Conservation (phyloP, 1,140 invertebrate genomes). For the Drosophila baimaii region DNA sequence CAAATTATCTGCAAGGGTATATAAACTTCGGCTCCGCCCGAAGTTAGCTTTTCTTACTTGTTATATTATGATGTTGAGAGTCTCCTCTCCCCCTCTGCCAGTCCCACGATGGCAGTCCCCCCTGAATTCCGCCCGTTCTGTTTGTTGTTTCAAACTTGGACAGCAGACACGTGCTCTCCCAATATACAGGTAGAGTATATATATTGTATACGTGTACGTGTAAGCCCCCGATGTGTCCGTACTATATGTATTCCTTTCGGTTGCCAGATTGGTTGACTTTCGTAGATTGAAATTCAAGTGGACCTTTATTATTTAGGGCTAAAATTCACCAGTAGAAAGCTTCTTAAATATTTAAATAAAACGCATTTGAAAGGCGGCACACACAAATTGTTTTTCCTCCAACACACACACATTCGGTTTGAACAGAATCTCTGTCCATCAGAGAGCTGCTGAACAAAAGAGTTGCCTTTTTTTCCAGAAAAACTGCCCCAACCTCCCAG, state of each 20-base stretch:
- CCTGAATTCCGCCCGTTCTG: constrained; percentile 7
- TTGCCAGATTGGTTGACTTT: background rate
- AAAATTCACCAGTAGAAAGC: background rate
- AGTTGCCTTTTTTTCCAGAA: background rate
- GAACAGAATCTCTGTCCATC: constrained; percentile 1
- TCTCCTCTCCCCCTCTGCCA: background rate
- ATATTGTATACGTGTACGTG: background rate
- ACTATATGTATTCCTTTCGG: background rate
- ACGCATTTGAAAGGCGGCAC: background rate
- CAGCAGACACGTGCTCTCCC: constrained; percentile 24
- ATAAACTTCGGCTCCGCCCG: no score
- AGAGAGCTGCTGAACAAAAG: background rate
- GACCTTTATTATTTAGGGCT: constrained; percentile 31
- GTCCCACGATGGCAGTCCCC: background rate
- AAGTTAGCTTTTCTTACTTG: no score
- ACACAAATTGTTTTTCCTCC: background rate
- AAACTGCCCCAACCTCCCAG: constrained; percentile 1
- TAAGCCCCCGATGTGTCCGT: background rate
- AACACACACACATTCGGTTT: no score
- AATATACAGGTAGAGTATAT: background rate
- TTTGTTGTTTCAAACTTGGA: constrained; percentile 19
- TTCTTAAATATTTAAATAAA: constrained; percentile 32
- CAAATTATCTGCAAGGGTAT: no score
- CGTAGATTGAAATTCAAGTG: background rate
- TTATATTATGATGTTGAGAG: constrained; percentile 61